Evolutionary conservation across 1,140 invertebrate species (phyloP).

Genomic region (Plodia interpunctella): DNA sequence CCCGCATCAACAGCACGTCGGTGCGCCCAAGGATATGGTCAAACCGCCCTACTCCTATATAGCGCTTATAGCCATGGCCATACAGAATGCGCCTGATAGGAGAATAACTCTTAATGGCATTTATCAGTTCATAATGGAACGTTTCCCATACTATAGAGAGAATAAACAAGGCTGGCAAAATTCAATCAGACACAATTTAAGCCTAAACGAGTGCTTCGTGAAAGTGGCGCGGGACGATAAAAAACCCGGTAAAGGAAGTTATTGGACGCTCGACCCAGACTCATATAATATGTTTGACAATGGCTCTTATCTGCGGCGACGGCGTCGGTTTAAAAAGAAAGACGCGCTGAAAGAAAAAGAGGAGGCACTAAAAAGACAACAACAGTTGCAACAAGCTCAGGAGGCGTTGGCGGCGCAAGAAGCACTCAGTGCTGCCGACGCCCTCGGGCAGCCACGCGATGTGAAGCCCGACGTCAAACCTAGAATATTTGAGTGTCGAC

Average conservation of each 20-base stretch:
- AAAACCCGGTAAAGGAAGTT: constrained; percentile 97
- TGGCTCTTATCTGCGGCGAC: constrained; percentile 93
- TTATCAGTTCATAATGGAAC: constrained; percentile 99
- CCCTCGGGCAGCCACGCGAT: constrained; percentile 68
- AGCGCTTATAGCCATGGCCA: constrained; percentile 98
- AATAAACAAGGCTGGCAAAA: constrained; percentile 98
- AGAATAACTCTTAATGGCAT: constrained; percentile 98
- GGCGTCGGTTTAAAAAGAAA: constrained; percentile 97
- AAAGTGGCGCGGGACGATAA: constrained; percentile 95
- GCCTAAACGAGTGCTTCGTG: constrained; percentile 99
- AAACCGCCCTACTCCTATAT: constrained; percentile 99
- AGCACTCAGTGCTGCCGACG: constrained; percentile 61
- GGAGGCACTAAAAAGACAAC: constrained; percentile 88
- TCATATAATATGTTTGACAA: constrained; percentile 99
- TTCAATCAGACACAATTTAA: constrained; percentile 97
- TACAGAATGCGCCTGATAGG: constrained; percentile 94
- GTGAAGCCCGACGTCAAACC: constrained; percentile 77
- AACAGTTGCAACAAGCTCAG: constrained; percentile 76
- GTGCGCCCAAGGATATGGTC: constrained; percentile 89
- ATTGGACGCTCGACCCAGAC: constrained; percentile 98
- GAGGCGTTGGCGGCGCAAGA: constrained; percentile 75
- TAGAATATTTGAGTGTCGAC: constrained; percentile 78
- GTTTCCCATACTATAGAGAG: constrained; percentile 98
- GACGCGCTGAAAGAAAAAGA: constrained; percentile 93
- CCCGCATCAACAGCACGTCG: constrained; percentile 85